Conservation (phyloP, 1,140 invertebrate genomes). For the Zaprionus vittiger region DNA sequence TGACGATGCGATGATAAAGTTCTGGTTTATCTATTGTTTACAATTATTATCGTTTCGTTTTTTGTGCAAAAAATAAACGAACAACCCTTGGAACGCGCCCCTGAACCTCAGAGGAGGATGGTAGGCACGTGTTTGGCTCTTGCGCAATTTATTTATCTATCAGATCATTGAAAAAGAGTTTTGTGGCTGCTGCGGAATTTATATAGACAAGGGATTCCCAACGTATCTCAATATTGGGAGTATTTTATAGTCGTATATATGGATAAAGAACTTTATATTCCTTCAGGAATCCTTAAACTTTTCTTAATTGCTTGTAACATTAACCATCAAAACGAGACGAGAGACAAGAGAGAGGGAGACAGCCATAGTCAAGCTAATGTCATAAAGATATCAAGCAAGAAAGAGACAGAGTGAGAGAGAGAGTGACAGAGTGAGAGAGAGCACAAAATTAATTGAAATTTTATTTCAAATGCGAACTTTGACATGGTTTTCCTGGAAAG, state of each 20-base stretch:
- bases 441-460: slow-evolving; percentile 69
- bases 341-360: neutral
- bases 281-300: neutral
- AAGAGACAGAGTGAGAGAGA: neutral
- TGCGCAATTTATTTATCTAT: slow-evolving; percentile 46
- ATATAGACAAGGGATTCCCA: neutral
- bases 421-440: neutral
- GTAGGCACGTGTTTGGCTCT: slow-evolving; percentile 58
- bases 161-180: slow-evolving; percentile 12
- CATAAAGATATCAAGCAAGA: slow-evolving; percentile 8
- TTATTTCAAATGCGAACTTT: slow-evolving; percentile 69
- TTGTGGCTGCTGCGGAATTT: slow-evolving; percentile 14
- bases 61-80: slow-evolving; percentile 20
- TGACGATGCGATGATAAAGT: slow-evolving; percentile 46
- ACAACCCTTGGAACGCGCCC: slow-evolving; percentile 35
- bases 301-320: slow-evolving; percentile 19
- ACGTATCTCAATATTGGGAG: neutral
- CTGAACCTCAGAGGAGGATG: neutral
- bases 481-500: slow-evolving; percentile 65
- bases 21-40: slow-evolving; percentile 56
- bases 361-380: neutral
- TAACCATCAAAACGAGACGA: slow-evolving; percentile 5
- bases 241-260: neutral
- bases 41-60: slow-evolving; percentile 44
- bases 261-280: neutral